Evolutionary conservation across 2,797 vertebrate genomes (phyloP), one percentile per base, ranked within the genome.

Genomic region (Hypotaenidia philippensis): DNA sequence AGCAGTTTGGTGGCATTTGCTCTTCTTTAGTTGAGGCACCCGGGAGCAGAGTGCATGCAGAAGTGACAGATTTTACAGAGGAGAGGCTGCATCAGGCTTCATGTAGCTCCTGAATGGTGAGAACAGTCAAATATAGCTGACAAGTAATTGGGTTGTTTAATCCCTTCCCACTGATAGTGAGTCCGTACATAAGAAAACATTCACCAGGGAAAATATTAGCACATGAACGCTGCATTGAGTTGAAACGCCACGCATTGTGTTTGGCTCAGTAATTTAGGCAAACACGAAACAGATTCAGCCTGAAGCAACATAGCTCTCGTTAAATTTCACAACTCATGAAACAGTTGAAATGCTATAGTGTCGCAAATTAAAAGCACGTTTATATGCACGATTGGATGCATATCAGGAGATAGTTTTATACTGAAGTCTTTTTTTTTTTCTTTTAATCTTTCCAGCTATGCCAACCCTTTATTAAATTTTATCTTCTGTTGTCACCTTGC

Each of bases 291-390:
- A 79, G 29, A 90, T 68, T 79, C 74, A 84, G 89, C 87, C 93
- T 94, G 70, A 91, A 94, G 85, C 93, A 53, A 84, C 52, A 32
- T 4, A 90, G 29, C 29, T 76, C 44, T 74, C 90, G 47, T 70
- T 94, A 87, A 84, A 90, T 89, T 95, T 93, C 80, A 84, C 85
- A 94, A 91, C 32, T 84, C 32, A 50, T 40, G 83, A 64, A 92
- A 76, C 32, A 63, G 83, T 76, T 79, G 55, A 94, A 95, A 83
- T 83, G 29, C 31, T 93, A 19, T 63, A 81, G 63, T 82, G 36
- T 74, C 81, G 69, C 61, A 88, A 95, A 93, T 95, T 87, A 97
- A 95, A 92, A 91, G 25, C 50, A 78, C 4, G 0, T 90, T 96
- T 94, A 82, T 87, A 80, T 83, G 76, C 79, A 26, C 81, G 65